Conservation (phyloP, 2,113 vertebrate species). For the Stegastes partitus region DNA sequence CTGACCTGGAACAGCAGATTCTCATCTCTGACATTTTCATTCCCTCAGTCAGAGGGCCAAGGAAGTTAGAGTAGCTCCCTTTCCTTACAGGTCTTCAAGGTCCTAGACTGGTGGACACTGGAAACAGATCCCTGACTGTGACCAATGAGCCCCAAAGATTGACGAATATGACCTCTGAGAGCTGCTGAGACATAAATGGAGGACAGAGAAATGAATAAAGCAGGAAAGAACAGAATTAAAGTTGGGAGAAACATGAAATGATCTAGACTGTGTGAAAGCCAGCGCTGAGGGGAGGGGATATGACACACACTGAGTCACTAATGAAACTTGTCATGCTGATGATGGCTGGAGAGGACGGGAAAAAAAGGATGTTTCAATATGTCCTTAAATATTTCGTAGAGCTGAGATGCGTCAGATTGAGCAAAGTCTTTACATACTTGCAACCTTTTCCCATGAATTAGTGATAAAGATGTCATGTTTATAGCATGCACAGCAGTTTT, state of each 20-base stretch:
- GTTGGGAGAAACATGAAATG: conserved; percentile 47
- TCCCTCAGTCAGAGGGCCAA: conserved; percentile 19
- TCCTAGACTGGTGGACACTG: conserved; percentile 61
- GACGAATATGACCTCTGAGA: conserved; percentile 63
- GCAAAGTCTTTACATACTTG: conserved; percentile 22
- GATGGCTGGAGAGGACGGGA: conserved; percentile 13
- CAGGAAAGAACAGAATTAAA: conserved; percentile 37
- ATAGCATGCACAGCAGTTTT: background rate
- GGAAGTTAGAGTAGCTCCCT: conserved; percentile 24
- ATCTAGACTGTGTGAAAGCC: conserved; percentile 39
- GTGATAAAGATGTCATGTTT: background rate
- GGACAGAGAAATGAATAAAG: conserved; percentile 16
- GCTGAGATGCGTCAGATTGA: conserved; percentile 2
- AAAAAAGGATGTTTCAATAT: conserved; percentile 33
- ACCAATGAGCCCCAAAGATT: conserved; percentile 72
- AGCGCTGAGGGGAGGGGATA: conserved; percentile 16
- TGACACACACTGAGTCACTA: conserved; percentile 52
- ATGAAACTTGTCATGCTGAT: conserved; percentile 53
- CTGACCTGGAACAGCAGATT: background rate
- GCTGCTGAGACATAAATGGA: conserved; percentile 46
- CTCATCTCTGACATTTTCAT: background rate
- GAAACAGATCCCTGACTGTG: conserved; percentile 53
- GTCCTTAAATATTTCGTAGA: conserved; percentile 31
- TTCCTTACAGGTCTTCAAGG: conserved; percentile 63
- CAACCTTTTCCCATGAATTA: conserved; percentile 8